These are phyloP conservation scores for Garra rufa DNA, from an alignment of 2,113 vertebrate genomes.

Conservation along the genomic window DNA sequence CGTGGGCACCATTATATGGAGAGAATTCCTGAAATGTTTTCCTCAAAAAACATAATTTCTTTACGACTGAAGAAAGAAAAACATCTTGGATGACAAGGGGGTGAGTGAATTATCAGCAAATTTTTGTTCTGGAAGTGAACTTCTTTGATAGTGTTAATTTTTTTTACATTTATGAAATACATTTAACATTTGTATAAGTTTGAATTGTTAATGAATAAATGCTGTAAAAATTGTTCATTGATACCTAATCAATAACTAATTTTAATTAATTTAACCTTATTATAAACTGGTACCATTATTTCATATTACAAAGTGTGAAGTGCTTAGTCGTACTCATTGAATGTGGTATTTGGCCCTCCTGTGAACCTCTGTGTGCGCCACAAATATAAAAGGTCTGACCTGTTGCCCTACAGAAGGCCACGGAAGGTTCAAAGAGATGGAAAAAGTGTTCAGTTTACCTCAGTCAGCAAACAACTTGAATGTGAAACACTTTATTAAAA, in stretches of 20 bases:
- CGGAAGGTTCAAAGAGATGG: not conserved
- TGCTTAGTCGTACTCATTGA: not conserved
- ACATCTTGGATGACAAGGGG: too few species aligned
- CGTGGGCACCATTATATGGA: too few species aligned
- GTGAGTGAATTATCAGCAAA: too few species aligned
- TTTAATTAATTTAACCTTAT: not conserved
- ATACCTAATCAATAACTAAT: not conserved
- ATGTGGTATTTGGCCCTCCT: not conserved
- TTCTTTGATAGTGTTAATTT: too few species aligned
- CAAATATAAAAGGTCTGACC: constrained; percentile 6
- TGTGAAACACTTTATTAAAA: not conserved
- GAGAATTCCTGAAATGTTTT: too few species aligned
- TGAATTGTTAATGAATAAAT: not conserved
- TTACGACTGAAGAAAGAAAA: too few species aligned
- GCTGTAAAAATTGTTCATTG: not conserved
- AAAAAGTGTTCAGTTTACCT: not conserved
- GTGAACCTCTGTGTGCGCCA: not conserved
- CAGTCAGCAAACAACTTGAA: not conserved
- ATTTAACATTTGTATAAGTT: not conserved
- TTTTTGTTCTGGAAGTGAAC: too few species aligned
- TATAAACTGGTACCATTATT: not conserved
- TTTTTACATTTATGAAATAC: not conserved
- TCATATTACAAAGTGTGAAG: not conserved
- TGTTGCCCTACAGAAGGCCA: constrained; percentile 1
- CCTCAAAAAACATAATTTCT: too few species aligned